Evolutionary conservation across 2,113 vertebrate species (phyloP).

Genomic region (Corythornis vintsioides): DNA sequence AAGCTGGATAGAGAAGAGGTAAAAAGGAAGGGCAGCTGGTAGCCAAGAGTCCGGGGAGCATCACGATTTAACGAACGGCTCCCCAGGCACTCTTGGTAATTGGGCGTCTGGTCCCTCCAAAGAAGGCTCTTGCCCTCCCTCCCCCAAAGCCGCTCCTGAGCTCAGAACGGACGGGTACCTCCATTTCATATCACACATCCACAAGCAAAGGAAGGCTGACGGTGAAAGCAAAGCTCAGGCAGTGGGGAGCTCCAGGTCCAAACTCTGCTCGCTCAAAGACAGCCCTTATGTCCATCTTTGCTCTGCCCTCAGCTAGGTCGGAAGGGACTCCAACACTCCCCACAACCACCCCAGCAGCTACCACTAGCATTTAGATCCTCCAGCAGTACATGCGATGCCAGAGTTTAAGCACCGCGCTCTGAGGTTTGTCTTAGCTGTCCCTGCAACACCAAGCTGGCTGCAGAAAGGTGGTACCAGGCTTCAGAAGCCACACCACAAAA

Average conservation of each 20-base stretch:
- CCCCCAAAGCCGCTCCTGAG: neutral
- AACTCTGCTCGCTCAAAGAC: neutral
- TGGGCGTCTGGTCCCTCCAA: neutral
- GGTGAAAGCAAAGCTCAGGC: neutral
- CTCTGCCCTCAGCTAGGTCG: neutral
- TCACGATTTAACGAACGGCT: neutral
- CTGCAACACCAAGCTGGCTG: neutral
- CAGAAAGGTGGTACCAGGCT: neutral
- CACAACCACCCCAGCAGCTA: neutral
- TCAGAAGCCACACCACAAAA: too few relatives aligned
- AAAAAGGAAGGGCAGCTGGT: neutral
- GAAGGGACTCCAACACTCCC: neutral
- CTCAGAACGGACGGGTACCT: neutral
- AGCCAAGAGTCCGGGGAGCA: neutral
- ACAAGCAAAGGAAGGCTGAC: neutral
- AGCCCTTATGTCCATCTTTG: neutral
- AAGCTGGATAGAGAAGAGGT: neutral
- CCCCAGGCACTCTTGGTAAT: neutral
- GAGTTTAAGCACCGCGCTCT: neutral
- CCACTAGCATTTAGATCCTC: neutral
- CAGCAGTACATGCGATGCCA: accelerated
- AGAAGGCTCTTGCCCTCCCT: neutral
- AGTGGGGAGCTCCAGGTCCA: neutral
- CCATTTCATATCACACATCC: constrained; percentile 29
- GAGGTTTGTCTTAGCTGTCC: neutral